Evolutionary conservation across 2,797 vertebrate species (phyloP), one percentile per base, ranked within the genome.

Genomic region (Lacerta viridis): DNA sequence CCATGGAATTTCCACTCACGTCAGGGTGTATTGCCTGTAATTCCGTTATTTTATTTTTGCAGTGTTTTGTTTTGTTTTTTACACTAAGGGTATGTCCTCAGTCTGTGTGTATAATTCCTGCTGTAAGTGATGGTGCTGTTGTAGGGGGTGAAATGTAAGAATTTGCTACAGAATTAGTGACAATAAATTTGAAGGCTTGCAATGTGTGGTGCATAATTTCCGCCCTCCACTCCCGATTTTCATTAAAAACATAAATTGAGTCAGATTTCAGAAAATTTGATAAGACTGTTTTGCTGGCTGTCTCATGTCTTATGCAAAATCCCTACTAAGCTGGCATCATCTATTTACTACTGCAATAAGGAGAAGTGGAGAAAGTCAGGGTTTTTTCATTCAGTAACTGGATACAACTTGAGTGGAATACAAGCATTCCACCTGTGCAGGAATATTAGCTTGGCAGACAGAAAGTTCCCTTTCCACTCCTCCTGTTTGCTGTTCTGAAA

Each of bases 161-260:
- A 84, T 91, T 94, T 89, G 81, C 90, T 88, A 88, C 88, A 85
- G 90, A 68, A 88, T 93, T 95, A 71, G 86, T 93, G 92, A 94
- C 91, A 96, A 95, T 94, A 95, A 95, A 94, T 82, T 8, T 72
- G 86, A 92, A 93, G 89, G 93, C 72, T 87, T 91, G 87, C 92
- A 93, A 90, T 68, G 86, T 4, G 64, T 89, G 88, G 81, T 61
- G 27, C 23, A 4, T 41, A 18, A 25, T 74, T 59, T 36, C 33
- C 5, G 50, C 50, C 50, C 50, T 55, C 4, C 50, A 55, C 3
- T 55, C 50, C 50, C 3, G 13, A 3, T 83, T 4, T 46, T 8
- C 43, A n/a, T 46, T 83, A 10, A 69, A 66, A n/a, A 68, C 18
- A 27, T 69, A 55, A 8, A 3, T 61, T 76, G 83, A 82, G 25